A percentile compares a stretch with the other conserved stretches of the same genome.
Evolutionary conservation across 2,797 vertebrate species (phyloP).

Genomic region (Sphenopsis melanotis): DNA sequence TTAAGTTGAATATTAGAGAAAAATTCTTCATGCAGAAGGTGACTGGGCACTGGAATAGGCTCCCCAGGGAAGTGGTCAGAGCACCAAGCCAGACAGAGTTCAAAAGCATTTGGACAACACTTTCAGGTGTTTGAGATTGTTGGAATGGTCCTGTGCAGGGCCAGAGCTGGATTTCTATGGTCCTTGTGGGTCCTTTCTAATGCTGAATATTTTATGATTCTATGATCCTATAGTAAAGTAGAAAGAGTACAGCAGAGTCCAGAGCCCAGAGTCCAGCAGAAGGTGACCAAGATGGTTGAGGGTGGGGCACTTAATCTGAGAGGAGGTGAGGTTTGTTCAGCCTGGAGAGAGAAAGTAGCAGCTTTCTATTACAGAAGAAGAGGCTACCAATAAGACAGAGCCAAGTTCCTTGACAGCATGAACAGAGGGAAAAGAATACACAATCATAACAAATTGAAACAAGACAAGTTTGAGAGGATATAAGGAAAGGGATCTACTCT

Average conservation of each 20-base stretch:
- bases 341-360: background rate
- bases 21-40: background rate
- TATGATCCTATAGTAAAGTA: background rate
- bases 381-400: background rate
- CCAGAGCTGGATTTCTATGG: background rate
- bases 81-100: background rate
- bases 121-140: background rate
- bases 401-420: background rate
- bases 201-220: background rate
- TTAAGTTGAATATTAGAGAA: background rate
- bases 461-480: background rate
- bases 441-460: background rate
- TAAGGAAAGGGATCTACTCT: background rate
- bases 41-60: background rate
- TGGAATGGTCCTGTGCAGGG: background rate
- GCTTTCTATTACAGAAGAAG: background rate
- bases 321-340: background rate
- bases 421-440: background rate
- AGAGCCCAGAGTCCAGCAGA: background rate
- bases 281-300: background rate
- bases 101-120: background rate
- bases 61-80: background rate
- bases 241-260: background rate
- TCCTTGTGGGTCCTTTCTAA: background rate
- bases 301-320: background rate